phyloP scores from a whole-genome alignment of 2,888 invertebrate genomes.

The Drosophila parthenogenetica region DNA sequence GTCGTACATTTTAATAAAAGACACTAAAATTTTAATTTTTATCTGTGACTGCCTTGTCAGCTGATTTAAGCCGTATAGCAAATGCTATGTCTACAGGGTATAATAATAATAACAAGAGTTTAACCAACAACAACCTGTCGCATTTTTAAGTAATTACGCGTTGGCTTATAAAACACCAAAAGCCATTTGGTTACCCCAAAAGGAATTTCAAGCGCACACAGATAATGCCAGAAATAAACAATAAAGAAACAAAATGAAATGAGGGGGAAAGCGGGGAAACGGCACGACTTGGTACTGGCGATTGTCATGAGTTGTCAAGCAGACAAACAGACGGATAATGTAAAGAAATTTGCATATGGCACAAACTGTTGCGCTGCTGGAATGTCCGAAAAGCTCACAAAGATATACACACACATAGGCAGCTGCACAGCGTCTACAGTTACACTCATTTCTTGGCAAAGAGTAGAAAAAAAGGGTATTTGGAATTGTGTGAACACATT shows the following conservation, averaged over 20 bases:
- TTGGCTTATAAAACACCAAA: slow-evolving; percentile 49
- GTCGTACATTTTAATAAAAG: too few relatives aligned
- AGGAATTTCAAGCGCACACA: slow-evolving; percentile 68
- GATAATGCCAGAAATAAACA: slow-evolving; percentile 41
- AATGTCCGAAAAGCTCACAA: slow-evolving; percentile 60
- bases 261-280: slow-evolving; percentile 41
- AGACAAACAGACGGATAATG: slow-evolving; percentile 57
- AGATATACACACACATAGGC: slow-evolving; percentile 17
- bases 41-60: background rate
- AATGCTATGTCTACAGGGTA: slow-evolving; percentile 21
- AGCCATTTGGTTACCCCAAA: slow-evolving; percentile 62
- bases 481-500: slow-evolving; percentile 75
- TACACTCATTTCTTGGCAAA: slow-evolving; percentile 46
- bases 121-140: slow-evolving; percentile 62
- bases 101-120: slow-evolving; percentile 35
- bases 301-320: slow-evolving; percentile 74
- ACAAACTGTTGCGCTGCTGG: slow-evolving; percentile 78
- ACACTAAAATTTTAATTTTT: background rate
- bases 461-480: slow-evolving; percentile 65
- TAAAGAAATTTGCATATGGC: slow-evolving; percentile 77
- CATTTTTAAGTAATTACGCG: slow-evolving; percentile 77
- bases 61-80: background rate
- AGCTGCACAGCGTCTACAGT: slow-evolving; percentile 51
- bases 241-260: slow-evolving; percentile 37
- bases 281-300: slow-evolving; percentile 67